A percentile compares a stretch with the other conserved stretches of the same genome.
Conservation (phyloP, 1,140 invertebrate genomes). For the Drosophila pandora region DNA sequence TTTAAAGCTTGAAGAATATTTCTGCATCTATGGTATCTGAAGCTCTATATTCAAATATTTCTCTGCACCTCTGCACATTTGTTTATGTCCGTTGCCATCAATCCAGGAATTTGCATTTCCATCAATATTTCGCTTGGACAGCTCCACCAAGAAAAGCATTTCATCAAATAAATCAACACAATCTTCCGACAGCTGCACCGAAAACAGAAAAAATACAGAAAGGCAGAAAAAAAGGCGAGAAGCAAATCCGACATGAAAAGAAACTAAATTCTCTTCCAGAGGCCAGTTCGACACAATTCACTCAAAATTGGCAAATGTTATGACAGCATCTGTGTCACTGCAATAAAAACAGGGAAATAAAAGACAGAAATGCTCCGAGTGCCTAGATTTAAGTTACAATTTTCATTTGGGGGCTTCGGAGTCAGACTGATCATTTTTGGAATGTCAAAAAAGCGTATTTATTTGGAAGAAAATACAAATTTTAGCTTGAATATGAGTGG, state of each 20-base stretch:
- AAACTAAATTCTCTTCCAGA: slow-evolving; percentile 37
- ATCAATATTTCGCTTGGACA: slow-evolving; percentile 42
- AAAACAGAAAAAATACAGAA: slow-evolving; percentile 10
- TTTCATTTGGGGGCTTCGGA: no score
- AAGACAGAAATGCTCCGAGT: neutral
- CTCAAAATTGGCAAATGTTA: slow-evolving; percentile 58
- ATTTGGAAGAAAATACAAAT: slow-evolving; percentile 16
- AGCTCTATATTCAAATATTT: slow-evolving; percentile 6
- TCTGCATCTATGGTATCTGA: neutral
- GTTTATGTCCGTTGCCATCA: slow-evolving; percentile 49
- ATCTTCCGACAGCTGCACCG: slow-evolving; percentile 55
- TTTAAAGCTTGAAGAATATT: neutral
- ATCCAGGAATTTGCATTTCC: slow-evolving; percentile 42
- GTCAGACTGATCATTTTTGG: neutral
- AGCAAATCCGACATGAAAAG: slow-evolving; percentile 21
- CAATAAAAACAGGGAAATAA: slow-evolving; percentile 26
- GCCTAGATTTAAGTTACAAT: no score
- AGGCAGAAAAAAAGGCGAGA: neutral
- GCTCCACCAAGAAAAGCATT: slow-evolving; percentile 31
- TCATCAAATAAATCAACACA: slow-evolving; percentile 63
- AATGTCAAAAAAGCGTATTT: slow-evolving; percentile 3
- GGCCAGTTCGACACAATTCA: slow-evolving; percentile 49
- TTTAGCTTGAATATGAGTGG: slow-evolving; percentile 15
- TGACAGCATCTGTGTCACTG: slow-evolving; percentile 47
- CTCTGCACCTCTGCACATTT: slow-evolving; percentile 26